Percentiles rank a stretch among this genome's conserved stretches.
Evolutionary conservation across 1,140 invertebrate genomes (phyloP).

Genomic region (Nautilus pompilius): DNA sequence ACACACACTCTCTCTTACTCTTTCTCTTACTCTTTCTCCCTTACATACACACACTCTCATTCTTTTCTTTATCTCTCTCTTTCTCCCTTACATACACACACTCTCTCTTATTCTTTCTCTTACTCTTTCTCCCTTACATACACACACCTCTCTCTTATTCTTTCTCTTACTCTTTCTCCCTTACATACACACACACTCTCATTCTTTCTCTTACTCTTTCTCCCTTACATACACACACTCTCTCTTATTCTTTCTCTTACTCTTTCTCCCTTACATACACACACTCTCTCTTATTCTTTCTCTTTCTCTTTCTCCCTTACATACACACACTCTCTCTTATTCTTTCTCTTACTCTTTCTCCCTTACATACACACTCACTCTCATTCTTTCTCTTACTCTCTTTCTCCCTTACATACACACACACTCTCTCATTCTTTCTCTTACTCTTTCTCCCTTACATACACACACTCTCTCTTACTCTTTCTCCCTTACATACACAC

Average conservation of each 20-base stretch:
- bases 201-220: not conserved
- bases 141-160: not conserved
- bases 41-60: not conserved
- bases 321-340: not conserved
- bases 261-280: not conserved
- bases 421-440: too few species aligned
- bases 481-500: too few species aligned
- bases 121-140: not conserved
- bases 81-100: not conserved
- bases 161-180: too few species aligned
- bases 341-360: not conserved
- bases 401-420: too few species aligned
- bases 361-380: not conserved
- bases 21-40: not conserved
- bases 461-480: too few species aligned
- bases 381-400: too few species aligned
- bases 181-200: not conserved
- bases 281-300: not conserved
- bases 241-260: not conserved
- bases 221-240: not conserved
- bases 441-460: too few species aligned
- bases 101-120: not conserved
- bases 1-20: not conserved
- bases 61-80: slow-evolving; percentile 1
- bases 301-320: not conserved